A percentile compares a stretch with the other conserved stretches of the same genome.
Conservation (phyloP, 2,888 invertebrate species). For the Ophion costatus region DNA sequence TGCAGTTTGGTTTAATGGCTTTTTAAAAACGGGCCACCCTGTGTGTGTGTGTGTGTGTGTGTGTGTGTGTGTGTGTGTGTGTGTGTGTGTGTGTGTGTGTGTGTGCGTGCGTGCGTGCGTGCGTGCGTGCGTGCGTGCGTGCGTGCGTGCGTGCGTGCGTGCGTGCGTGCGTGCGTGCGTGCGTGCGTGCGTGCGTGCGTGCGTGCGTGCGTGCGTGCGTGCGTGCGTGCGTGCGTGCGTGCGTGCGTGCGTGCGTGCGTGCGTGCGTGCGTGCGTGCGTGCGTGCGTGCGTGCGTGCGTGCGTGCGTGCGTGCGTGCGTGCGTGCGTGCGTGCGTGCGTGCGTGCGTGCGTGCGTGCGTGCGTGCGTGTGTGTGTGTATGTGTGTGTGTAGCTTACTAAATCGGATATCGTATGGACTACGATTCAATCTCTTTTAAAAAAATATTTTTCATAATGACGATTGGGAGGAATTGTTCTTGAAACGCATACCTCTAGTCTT, state of each 20-base stretch:
- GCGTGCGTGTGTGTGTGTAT: neutral
- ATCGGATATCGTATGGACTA: constrained; percentile 20
- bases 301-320: neutral
- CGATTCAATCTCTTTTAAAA: constrained; percentile 18
- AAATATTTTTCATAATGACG: constrained; percentile 15
- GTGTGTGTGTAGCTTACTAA: neutral
- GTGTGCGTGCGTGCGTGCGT: neutral
- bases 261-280: neutral
- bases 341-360: neutral
- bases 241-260: too few species aligned
- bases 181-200: neutral
- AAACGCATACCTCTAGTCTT: constrained; percentile 11
- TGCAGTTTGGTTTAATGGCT: too few species aligned
- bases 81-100: neutral
- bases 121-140: neutral
- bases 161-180: neutral
- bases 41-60: too few species aligned
- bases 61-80: too few species aligned
- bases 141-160: neutral
- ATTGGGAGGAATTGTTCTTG: constrained; percentile 37
- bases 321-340: too few species aligned
- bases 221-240: neutral
- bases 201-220: neutral
- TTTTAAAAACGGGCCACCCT: too few species aligned
- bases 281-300: neutral